Evolutionary conservation across 2,797 vertebrate species (phyloP).

Genomic region (Crypturellus tataupa): DNA sequence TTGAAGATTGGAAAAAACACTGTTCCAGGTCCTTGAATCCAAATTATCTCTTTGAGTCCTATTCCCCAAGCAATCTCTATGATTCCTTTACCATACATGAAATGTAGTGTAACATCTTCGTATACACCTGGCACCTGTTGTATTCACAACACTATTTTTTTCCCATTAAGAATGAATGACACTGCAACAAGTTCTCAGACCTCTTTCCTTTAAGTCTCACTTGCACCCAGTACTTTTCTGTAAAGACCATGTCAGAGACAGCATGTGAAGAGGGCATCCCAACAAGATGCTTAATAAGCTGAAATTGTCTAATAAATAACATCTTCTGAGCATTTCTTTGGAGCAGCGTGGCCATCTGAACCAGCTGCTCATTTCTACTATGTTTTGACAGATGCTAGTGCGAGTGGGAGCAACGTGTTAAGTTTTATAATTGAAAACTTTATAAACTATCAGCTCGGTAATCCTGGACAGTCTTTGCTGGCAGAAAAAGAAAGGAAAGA

Average conservation of each 20-base stretch:
- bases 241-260: neutral
- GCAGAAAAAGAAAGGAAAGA: constrained; percentile 16
- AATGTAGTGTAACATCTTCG: neutral
- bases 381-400: neutral
- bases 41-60: neutral
- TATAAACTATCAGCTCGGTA: rapidly evolving
- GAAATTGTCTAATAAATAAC: neutral
- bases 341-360: neutral
- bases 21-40: neutral
- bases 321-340: neutral
- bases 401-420: constrained; percentile 19
- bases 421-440: neutral
- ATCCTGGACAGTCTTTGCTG: neutral
- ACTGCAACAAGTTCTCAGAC: neutral
- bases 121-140: neutral
- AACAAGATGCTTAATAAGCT: neutral
- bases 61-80: neutral
- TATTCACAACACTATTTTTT: neutral
- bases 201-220: neutral
- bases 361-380: neutral
- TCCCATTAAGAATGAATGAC: neutral
- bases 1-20: neutral
- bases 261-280: neutral
- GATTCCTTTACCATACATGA: neutral
- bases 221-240: neutral